These are phyloP conservation scores for Pungitius pungitius DNA, from an alignment of 2,113 vertebrate species.

Conservation along the genomic window DNA sequence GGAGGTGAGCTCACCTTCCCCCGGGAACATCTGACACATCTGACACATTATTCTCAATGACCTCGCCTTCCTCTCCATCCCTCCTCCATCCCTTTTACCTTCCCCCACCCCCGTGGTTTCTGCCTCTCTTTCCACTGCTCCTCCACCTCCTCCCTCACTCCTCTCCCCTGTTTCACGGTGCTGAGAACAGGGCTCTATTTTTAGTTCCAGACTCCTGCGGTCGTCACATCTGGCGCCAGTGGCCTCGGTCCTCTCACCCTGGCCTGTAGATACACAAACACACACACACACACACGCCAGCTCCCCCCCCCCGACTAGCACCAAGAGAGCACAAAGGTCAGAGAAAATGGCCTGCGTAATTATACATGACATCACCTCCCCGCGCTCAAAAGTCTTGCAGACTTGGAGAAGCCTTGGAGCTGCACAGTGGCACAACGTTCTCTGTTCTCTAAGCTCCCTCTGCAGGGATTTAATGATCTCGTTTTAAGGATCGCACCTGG, in stretches of 20 bases:
- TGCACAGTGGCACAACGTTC: slow-evolving; percentile 45
- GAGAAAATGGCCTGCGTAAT: slow-evolving; percentile 57
- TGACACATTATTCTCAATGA: slow-evolving; percentile 73
- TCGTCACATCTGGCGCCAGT: slow-evolving; percentile 85
- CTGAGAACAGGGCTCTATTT: slow-evolving; percentile 83
- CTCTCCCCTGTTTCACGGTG: slow-evolving; percentile 70
- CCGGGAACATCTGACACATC: slow-evolving; percentile 57
- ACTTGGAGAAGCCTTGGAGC: slow-evolving; percentile 30
- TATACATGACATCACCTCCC: slow-evolving; percentile 72
- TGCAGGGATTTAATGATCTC: slow-evolving; percentile 41
- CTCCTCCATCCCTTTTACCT: slow-evolving; percentile 43
- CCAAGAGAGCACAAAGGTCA: slow-evolving; percentile 73
- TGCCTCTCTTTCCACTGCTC: slow-evolving; percentile 20
- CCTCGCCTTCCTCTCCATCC: slow-evolving; percentile 57
- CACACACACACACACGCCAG: slow-evolving; percentile 25
- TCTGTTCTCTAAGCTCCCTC: slow-evolving; percentile 31
- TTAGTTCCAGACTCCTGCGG: slow-evolving; percentile 82
- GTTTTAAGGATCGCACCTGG: slow-evolving; percentile 30
- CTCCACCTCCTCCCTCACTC: slow-evolving; percentile 36
- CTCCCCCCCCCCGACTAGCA: slow-evolving; percentile 60
- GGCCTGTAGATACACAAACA: slow-evolving; percentile 72
- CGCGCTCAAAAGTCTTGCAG: slow-evolving; percentile 40
- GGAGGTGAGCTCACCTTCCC: slow-evolving; percentile 82
- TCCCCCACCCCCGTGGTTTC: slow-evolving; percentile 36
- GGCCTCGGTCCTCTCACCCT: slow-evolving; percentile 73